Percentiles rank a stretch among this genome's conserved stretches.
Evolutionary conservation across 1,140 invertebrate species (phyloP).

Genomic region (Protaetia brevitarsis): DNA sequence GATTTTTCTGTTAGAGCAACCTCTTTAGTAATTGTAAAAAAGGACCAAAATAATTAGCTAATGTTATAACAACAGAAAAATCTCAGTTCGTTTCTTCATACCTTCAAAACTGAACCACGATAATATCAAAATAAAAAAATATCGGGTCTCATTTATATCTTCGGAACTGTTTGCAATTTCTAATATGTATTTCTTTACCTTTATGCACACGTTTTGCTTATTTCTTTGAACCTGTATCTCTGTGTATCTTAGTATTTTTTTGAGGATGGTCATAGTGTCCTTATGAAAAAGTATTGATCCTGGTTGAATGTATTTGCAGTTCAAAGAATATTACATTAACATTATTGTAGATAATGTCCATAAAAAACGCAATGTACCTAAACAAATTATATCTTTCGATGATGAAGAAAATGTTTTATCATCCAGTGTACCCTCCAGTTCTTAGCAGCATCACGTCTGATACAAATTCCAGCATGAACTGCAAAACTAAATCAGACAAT

Average conservation of each 20-base stretch:
- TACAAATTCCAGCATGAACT: conserved; percentile 30
- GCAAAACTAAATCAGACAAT: not conserved
- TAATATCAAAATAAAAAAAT: too few species aligned
- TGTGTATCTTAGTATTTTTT: not conserved
- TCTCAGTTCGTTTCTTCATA: too few species aligned
- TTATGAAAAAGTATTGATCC: not conserved
- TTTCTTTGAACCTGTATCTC: not conserved
- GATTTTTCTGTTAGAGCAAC: too few species aligned
- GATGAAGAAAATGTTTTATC: conserved; percentile 41
- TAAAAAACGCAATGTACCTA: conserved; percentile 42
- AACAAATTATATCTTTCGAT: conserved; percentile 47
- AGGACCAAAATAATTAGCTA: too few species aligned
- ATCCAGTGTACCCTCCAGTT: conserved; percentile 43
- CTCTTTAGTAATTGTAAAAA: too few species aligned
- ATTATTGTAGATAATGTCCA: conserved; percentile 18
- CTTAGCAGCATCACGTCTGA: conserved; percentile 39
- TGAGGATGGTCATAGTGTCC: not conserved
- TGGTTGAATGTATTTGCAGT: not conserved
- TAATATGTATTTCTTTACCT: too few species aligned
- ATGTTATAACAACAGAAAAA: too few species aligned
- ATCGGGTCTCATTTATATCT: too few species aligned
- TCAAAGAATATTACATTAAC: not conserved
- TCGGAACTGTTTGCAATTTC: too few species aligned
- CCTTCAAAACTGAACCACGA: too few species aligned
- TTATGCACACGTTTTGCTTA: too few species aligned